Evolutionary conservation across 2,113 vertebrate genomes (phyloP), one percentile per base, ranked within the genome.

Genomic region (Martes martes): DNA sequence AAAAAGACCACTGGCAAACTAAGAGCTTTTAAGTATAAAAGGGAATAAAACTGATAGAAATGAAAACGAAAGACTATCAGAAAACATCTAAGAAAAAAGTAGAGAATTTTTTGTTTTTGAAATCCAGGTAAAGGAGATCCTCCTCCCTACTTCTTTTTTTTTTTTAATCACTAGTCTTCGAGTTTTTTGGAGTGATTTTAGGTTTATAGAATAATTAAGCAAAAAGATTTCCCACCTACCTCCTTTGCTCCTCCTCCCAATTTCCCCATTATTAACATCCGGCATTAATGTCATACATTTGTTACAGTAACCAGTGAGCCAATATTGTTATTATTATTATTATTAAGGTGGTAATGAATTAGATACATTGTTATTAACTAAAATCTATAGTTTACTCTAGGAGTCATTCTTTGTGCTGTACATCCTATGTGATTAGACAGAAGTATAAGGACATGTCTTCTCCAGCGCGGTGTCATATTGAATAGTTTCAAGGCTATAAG

Each of bases 401-500:
- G 24, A 10, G 31, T 31, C 24, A 19, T 0, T 39, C 55, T 39
- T 55, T 11, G 9, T 23, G 76, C 24, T 18, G 19, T 61, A 42
- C 7, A 36, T 42, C 36, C 57, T 11, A 7, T 67, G 4, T 33
- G 11, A 65, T 11, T 45, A 55, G 74, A 19, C 31, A 47, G 21
- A 23, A 2, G 11, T 15, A 0, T 55, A 26, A 4, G 1, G 16
- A 11, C 31, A 24, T 11, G 31, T 36, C 24, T 19, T 24, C 26
- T n/a, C 78, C 18, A 0, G 7, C 13, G 1, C 7, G 2, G 13
- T 3, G 0, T 24, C 65, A 7, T 2, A 4, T 33, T 39, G 16
- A 65, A 47, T 4, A 65, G 14, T 50, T 71, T 59, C 61, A 39
- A 3, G 26, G 7, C 57, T 50, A 16, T 33, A 24, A 0, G 16